Percentiles rank a stretch among this genome's conserved stretches.
Conservation (phyloP, 1,140 invertebrate genomes). For the Drosophila setifemur region DNA sequence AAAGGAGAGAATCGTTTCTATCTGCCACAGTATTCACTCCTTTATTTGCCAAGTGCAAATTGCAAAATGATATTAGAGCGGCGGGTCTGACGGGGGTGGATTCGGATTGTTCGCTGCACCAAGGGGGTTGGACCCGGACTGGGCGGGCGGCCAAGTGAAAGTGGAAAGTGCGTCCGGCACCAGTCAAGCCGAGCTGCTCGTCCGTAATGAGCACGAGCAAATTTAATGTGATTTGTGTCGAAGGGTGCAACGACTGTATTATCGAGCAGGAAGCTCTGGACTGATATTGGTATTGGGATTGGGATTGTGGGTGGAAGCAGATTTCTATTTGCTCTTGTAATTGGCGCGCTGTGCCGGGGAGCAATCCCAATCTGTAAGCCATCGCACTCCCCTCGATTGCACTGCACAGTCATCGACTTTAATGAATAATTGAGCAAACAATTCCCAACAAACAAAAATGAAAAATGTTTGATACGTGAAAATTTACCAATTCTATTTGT, state of each 20-base stretch:
- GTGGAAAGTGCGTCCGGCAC: conserved; percentile 58
- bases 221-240: conserved; percentile 78
- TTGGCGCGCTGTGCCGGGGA: conserved; percentile 48
- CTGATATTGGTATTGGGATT: neutral
- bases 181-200: conserved; percentile 43
- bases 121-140: conserved; percentile 14
- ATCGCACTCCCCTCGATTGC: conserved; percentile 8
- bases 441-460: conserved; percentile 33
- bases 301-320: conserved; percentile 36
- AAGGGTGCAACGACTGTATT: conserved; percentile 65
- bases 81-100: conserved; percentile 7
- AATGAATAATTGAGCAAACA: conserved; percentile 69
- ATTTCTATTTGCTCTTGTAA: conserved; percentile 73
- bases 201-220: conserved; percentile 71
- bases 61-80: conserved; percentile 78
- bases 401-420: conserved; percentile 66
- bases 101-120: neutral
- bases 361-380: conserved; percentile 41
- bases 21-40: conserved; percentile 78
- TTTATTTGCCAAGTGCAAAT: conserved; percentile 81
- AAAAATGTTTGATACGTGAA: conserved; percentile 12
- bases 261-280: conserved; percentile 22
- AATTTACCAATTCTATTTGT: neutral
- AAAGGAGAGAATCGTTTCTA: conserved; percentile 68
- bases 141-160: conserved; percentile 17